phyloP scores from a whole-genome alignment of 2,888 invertebrate species.

The Polydrusus cervinus region DNA sequence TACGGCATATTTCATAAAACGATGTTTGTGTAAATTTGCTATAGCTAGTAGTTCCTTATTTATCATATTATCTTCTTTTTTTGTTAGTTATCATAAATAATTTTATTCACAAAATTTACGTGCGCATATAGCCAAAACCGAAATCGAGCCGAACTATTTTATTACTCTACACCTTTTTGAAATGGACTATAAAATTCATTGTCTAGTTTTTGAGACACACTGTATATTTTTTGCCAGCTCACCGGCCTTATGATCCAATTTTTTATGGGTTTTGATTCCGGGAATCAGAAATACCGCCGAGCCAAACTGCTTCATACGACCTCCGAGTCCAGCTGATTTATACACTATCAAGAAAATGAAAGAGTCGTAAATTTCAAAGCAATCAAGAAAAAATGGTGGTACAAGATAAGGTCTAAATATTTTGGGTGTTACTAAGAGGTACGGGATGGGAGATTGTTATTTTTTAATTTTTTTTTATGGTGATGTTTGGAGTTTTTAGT shows the following conservation, averaged over 20 bases:
- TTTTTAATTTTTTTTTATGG: not conserved
- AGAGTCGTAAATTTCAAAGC: slow-evolving; percentile 16
- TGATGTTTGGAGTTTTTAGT: not conserved
- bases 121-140: too few relatives aligned
- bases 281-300: slow-evolving; percentile 4
- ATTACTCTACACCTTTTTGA: too few relatives aligned
- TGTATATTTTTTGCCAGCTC: not conserved
- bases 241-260: slow-evolving; percentile 3
- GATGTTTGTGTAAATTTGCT: too few relatives aligned
- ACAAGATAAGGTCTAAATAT: slow-evolving; percentile 1
- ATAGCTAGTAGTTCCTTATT: too few relatives aligned
- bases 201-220: not conserved
- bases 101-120: too few relatives aligned
- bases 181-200: too few relatives aligned
- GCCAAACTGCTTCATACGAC: slow-evolving; percentile 13
- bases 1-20: too few relatives aligned
- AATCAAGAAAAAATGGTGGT: slow-evolving; percentile 21
- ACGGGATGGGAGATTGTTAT: slow-evolving; percentile 15
- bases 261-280: slow-evolving; percentile 26
- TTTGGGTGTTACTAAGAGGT: slow-evolving; percentile 29
- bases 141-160: too few relatives aligned
- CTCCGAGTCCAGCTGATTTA: slow-evolving; percentile 22
- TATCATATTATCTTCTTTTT: too few relatives aligned
- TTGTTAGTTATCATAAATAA: too few relatives aligned
- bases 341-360: slow-evolving; percentile 21